These are phyloP conservation scores for Drosophila testacea DNA, from an alignment of 2,888 invertebrate species.

Conservation along the genomic window DNA sequence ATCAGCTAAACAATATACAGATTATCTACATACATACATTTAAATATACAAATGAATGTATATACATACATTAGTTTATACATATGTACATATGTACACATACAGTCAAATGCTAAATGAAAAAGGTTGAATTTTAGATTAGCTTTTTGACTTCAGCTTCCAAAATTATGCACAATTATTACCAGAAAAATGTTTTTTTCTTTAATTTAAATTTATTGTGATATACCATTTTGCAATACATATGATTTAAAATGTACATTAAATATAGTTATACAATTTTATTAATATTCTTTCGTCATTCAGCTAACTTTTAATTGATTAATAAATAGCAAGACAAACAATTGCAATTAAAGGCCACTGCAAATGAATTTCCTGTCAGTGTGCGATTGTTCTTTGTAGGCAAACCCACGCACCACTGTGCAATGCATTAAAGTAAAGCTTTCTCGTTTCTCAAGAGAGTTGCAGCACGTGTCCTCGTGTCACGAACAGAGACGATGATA, in stretches of 20 bases:
- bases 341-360: slow-evolving; percentile 31
- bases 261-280: background rate
- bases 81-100: slow-evolving; percentile 7
- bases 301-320: slow-evolving; percentile 22
- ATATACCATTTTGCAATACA: too few relatives aligned
- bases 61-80: background rate
- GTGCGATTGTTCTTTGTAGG: slow-evolving; percentile 14
- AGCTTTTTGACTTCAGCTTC: slow-evolving; percentile 36
- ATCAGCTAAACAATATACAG: slow-evolving; percentile 35
- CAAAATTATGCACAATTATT: slow-evolving; percentile 22
- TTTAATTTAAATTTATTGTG: too few relatives aligned
- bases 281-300: slow-evolving; percentile 15
- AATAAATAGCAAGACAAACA: slow-evolving; percentile 32
- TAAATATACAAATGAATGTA: too few relatives aligned
- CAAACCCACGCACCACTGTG: slow-evolving; percentile 56
- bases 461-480: background rate
- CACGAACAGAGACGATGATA: background rate
- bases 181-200: too few relatives aligned
- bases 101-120: slow-evolving; percentile 15
- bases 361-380: slow-evolving; percentile 40
- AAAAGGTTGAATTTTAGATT: slow-evolving; percentile 36
- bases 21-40: slow-evolving; percentile 19
- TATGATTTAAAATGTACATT: background rate
- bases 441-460: background rate
- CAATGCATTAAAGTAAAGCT: slow-evolving; percentile 18